Evolutionary conservation across 2,888 invertebrate species (phyloP), one percentile per base, ranked within the genome.

Genomic region (Lepidocyrtinus sp.): DNA sequence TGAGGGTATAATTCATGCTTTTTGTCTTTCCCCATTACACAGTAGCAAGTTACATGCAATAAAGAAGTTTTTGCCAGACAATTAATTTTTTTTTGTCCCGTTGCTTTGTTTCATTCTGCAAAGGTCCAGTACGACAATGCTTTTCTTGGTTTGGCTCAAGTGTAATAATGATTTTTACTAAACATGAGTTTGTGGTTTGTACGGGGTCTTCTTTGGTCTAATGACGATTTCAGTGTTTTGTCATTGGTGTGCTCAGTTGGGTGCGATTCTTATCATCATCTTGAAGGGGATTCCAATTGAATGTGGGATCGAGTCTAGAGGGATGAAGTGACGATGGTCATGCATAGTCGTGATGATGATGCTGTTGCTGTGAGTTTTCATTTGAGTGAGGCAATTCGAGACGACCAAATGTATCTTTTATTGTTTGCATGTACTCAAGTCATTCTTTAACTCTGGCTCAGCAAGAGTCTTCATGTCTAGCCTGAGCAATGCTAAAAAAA

Each of bases 291-390:
- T 50, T 50, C 17, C 50, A 50, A 50, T 50, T 12, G n/a, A n/a
- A n/a, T n/a, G n/a, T n/a, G n/a, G n/a, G n/a, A n/a, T n/a, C 50
- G 50, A 50, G 17, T 50, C 50, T n/a, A 50, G 50, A n/a, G 50
- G 50, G 50, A 50, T 36, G 12, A 21, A 24, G 25, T 64, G 26
- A 64, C 3, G 64, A 3, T 62, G 62, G 22, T 62, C 1, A 12
- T 62, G 22, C 62, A 21, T 9, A 22, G 22, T 68, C n/a, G 21
- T 50, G 27, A 36, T 36, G 67, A 67, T 15, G 22, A 50, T 71
- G 71, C 71, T 71, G 71, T 71, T 71, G 61, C 62, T 71, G 71
- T 71, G 61, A 71, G 62, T 62, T 62, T 69, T 36, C 9, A 50
- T 50, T 50, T 50, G 50, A n/a, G n/a, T n/a, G n/a, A 50, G 2